Base-by-base conservation (phyloP, 2,113 vertebrate species). In the Phalacrocorax pelagicus region DNA sequence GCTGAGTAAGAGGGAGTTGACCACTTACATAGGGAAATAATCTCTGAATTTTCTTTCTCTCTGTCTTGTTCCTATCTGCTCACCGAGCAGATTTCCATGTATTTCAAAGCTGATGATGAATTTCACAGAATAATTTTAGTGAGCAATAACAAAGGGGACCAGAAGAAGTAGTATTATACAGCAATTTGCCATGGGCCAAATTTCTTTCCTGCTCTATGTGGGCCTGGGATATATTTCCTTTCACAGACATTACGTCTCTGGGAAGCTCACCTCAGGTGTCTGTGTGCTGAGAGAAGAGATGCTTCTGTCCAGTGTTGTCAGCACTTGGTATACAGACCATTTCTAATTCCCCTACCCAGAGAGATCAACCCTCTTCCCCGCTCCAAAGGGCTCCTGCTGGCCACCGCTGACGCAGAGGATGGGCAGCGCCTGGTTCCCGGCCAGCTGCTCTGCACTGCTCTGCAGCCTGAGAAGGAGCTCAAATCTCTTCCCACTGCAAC, bases 11-110 rank as follows among this genome's bases (percentile, higher is more conserved):
- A 89, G 81, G 80, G 79, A 96, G 40, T 17, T 87, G 92, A 59
- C 82, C 71, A 75, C 86, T 97, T 95, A 79, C 40, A 86, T 0
- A 54, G 73, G 86, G 78, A 85, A 90, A 93, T 84, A 88, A 94
- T 75, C 49, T 78, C 79, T 58, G 86, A 91, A 47, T 79, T 96
- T 94, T 80, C 6, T 11, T 94, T 86, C 88, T 85, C 88, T 89
- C 71, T 85, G 61, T 74, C 87, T 74, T 85, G 52, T 47, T 91
- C 23, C n/a, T 86, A 5, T 91, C 57, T 92, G 30, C 54, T 90
- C 29, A 51, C 71, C 10, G 74, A 92, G 86, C 72, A 73, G 77
- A 82, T 57, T 81, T 69, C 49, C 57, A 44, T 16, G 0, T 24
- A 24, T 61, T 88, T 88, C 73, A 74, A 57, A 90, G 78, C 22